These are phyloP conservation scores for Melipona quadrifasciata DNA, from an alignment of 1,140 invertebrate species.

Conservation along the genomic window DNA sequence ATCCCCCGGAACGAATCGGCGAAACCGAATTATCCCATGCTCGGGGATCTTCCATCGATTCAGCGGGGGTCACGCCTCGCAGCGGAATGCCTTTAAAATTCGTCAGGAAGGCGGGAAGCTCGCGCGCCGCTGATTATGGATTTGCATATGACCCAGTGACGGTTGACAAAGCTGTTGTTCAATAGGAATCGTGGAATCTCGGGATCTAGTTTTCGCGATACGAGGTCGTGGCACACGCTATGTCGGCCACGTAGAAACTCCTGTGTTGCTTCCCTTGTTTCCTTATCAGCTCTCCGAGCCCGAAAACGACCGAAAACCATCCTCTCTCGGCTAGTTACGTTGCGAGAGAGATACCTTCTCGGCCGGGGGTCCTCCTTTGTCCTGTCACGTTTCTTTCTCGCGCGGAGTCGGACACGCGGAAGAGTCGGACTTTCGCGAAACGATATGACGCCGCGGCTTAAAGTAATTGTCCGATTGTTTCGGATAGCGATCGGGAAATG, in stretches of 20 bases:
- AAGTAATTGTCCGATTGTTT: conserved; percentile 32
- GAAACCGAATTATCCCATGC: not conserved
- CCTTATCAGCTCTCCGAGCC: conserved; percentile 59
- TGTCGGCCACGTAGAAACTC: conserved; percentile 64
- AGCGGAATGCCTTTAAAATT: conserved; percentile 20
- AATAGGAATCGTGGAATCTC: conserved; percentile 54
- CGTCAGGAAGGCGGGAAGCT: not conserved
- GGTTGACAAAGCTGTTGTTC: conserved; percentile 66
- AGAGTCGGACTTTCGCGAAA: not conserved
- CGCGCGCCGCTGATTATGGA: conserved; percentile 47
- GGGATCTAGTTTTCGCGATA: conserved; percentile 58
- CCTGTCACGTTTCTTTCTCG: not conserved
- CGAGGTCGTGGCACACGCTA: conserved; percentile 3
- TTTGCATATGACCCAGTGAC: conserved; percentile 61
- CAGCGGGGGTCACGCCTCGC: not conserved
- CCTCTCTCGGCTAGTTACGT: not conserved
- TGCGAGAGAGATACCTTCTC: not conserved
- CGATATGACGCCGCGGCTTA: conserved; percentile 10
- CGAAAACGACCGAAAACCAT: no score
- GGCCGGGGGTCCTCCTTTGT: no score
- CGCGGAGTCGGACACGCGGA: not conserved
- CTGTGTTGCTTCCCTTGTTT: conserved; percentile 59
- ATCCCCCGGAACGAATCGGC: not conserved
- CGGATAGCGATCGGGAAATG: conserved; percentile 8
- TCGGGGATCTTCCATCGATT: not conserved